A percentile compares a stretch with the other conserved stretches of the same genome.
phyloP scores from a whole-genome alignment of 1,140 invertebrate species.

The Brachionus manjavacas region DNA sequence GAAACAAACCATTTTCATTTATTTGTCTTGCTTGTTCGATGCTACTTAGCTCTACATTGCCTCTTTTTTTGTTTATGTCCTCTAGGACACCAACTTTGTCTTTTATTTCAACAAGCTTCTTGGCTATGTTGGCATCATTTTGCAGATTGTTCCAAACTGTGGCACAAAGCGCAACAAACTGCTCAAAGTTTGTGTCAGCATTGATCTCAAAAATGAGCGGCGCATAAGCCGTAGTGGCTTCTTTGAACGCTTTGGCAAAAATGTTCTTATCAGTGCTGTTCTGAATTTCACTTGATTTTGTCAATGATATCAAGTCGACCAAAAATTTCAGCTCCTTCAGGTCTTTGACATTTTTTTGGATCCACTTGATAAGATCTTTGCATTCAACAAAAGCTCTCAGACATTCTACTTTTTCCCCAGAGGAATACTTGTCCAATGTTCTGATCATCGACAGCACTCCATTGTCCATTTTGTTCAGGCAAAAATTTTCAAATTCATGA shows the following conservation, averaged over 20 bases:
- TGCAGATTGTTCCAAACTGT: conserved; percentile 49
- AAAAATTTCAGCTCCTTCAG: conserved; percentile 53
- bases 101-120: conserved; percentile 48
- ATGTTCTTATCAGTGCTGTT: conserved; percentile 44
- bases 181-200: conserved; percentile 44
- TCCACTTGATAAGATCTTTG: conserved; percentile 47
- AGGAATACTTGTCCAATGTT: not conserved
- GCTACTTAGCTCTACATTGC: conserved; percentile 52
- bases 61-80: conserved; percentile 50
- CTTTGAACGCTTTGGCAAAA: conserved; percentile 47
- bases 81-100: conserved; percentile 47
- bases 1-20: conserved; percentile 49
- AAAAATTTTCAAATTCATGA: conserved; percentile 9
- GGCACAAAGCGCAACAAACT: conserved; percentile 47
- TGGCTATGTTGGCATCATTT: conserved; percentile 47
- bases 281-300: conserved; percentile 49
- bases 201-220: conserved; percentile 51
- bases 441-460: not conserved
- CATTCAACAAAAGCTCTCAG: conserved; percentile 46
- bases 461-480: not conserved
- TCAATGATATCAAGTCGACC: conserved; percentile 51
- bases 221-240: conserved; percentile 50
- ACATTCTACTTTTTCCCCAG: conserved; percentile 43
- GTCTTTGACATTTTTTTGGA: conserved; percentile 46
- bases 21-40: conserved; percentile 50